These are phyloP conservation scores for Raphicerus campestris DNA, from an alignment of 2,113 vertebrate species.

Conservation along the genomic window DNA sequence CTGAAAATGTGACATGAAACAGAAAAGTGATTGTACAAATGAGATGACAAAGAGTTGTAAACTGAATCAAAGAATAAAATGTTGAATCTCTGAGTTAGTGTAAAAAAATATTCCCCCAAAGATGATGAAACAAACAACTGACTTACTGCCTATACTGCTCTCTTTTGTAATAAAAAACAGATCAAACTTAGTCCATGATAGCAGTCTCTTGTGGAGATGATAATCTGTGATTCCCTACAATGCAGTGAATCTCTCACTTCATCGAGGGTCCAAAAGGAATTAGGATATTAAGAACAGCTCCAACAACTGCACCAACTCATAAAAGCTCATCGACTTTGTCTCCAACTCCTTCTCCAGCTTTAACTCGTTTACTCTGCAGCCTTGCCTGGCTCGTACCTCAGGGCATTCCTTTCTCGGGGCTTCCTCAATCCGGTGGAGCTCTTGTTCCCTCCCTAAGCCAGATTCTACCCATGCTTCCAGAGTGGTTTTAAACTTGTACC, in stretches of 20 bases:
- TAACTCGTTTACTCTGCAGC: background rate
- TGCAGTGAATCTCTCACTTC: background rate
- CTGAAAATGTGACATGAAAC: constrained; percentile 4
- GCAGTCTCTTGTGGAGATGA: background rate
- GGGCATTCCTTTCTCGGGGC: background rate
- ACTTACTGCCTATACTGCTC: background rate
- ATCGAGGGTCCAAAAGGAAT: background rate
- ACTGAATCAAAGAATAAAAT: background rate
- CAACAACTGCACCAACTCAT: background rate
- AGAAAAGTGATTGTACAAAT: background rate
- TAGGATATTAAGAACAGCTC: background rate
- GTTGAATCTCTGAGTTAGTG: background rate
- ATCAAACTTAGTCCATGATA: background rate
- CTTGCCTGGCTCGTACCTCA: background rate
- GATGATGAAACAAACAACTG: background rate
- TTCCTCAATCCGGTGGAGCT: background rate
- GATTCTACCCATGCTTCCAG: background rate
- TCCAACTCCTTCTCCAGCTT: background rate
- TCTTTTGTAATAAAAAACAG: background rate
- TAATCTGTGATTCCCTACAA: background rate
- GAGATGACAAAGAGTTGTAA: background rate
- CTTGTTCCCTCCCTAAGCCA: background rate
- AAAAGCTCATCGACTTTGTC: background rate
- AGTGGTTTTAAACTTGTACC: background rate
- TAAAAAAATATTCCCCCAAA: background rate